Evolutionary conservation across 2,797 vertebrate genomes (phyloP), one percentile per base, ranked within the genome.

Genomic region (Girardinus metallicus): DNA sequence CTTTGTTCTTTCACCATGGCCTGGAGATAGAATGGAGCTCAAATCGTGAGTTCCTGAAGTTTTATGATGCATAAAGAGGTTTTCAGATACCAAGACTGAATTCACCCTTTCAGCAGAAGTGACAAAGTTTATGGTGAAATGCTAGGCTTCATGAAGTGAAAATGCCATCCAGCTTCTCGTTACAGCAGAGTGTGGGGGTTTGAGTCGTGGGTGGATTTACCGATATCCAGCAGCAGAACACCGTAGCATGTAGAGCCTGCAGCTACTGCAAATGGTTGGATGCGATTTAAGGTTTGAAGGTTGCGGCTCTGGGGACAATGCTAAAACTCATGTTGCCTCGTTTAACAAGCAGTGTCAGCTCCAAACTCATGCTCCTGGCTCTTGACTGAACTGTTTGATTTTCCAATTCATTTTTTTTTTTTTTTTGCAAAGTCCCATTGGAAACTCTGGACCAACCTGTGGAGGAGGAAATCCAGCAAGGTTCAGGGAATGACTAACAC

Each of bases 201-300:
- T 88, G 84, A 79, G 84, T 81, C 72, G 94, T 95, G 94, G 95
- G 95, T 75, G 95, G 92, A 81, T 89, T 72, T 66, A 79, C 66
- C 78, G 51, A 81, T 80, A 83, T 83, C 81, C 80, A 88, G 88
- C 89, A 87, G 92, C 75, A 79, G 85, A 78, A 79, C 83, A 84
- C 74, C 15, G 55, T 53, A 44, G 73, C 70, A 74, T 51, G 85
- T 15, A 23, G 23, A 87, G 83, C 87, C 91, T 77, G 72, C 46
- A 85, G 85, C 80, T n/a, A 1, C 64, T 15, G 77, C 77, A 82
- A 87, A 81, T 74, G 85, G 73, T 78, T 83, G 83, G 84, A 84
- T 85, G 77, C 57, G 88, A 86, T 75, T 78, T 82, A 51, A 87
- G 91, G 91, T 81, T 81, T 79, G 77, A 87, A 92, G 93, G 93